A percentile compares a stretch with the other conserved stretches of the same genome.
Conservation (phyloP, 2,888 invertebrate genomes). For the Chaetogeoica ovagalla region DNA sequence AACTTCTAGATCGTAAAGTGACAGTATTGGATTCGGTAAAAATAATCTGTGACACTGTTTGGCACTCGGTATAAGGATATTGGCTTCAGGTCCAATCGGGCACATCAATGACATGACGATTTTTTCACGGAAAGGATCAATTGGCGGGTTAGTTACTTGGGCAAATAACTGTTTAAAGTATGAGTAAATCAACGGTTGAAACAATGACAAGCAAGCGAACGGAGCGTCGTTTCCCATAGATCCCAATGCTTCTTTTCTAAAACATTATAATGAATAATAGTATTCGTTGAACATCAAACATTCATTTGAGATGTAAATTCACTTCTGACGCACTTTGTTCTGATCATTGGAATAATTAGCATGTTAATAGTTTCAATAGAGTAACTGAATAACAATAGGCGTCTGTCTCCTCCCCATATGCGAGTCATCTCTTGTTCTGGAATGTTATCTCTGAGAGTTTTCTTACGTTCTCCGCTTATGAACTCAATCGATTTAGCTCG, state of each 20-base stretch:
- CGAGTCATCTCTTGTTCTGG: constrained; percentile 60
- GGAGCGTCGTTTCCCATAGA: constrained; percentile 99
- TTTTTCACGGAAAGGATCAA: constrained; percentile 98
- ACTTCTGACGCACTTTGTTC: constrained; percentile 73
- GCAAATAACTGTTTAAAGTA: constrained; percentile 99
- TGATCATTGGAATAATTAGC: constrained; percentile 93
- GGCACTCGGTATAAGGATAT: constrained; percentile 86
- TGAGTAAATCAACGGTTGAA: constrained; percentile 92
- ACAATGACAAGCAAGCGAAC: constrained; percentile 91
- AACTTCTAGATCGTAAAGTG: constrained; percentile 85
- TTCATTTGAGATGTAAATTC: not conserved
- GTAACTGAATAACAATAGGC: constrained; percentile 89
- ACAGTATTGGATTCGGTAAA: constrained; percentile 91
- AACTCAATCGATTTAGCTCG: constrained; percentile 57
- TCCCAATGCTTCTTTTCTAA: constrained; percentile 94
- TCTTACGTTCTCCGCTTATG: constrained; percentile 58
- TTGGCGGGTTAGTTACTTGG: constrained; percentile 98
- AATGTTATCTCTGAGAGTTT: constrained; percentile 57
- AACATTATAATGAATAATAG: constrained; percentile 55
- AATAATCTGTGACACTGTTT: constrained; percentile 88
- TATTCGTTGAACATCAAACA: constrained; percentile 2
- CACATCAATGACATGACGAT: constrained; percentile 98
- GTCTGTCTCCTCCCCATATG: constrained; percentile 71
- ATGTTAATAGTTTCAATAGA: constrained; percentile 93
- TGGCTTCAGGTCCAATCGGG: constrained; percentile 94